phyloP scores from a whole-genome alignment of 2,797 vertebrate species.

The Artibeus jamaicensis region DNA sequence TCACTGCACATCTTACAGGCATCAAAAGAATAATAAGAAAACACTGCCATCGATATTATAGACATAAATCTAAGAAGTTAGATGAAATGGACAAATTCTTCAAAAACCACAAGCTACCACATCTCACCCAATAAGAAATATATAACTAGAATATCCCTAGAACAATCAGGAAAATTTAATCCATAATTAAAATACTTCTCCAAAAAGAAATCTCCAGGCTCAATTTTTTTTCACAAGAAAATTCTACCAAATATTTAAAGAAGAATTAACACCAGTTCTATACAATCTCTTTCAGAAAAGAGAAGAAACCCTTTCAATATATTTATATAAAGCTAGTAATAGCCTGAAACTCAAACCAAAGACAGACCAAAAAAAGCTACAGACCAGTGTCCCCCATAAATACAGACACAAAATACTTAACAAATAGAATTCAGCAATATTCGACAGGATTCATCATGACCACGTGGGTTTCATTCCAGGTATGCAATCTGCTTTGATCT shows the following conservation, averaged over 20 bases:
- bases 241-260: too few species aligned
- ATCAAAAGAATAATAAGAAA: neutral
- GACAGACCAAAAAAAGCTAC: neutral
- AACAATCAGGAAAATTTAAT: neutral
- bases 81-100: neutral
- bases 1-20: neutral
- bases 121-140: neutral
- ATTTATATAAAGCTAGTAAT: neutral
- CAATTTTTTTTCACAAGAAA: neutral
- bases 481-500: neutral
- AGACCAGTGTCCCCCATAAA: neutral
- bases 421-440: too few species aligned
- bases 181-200: neutral
- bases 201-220: neutral
- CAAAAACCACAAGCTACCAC: neutral
- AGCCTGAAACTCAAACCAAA: neutral
- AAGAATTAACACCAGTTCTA: neutral
- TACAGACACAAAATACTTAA: too few species aligned
- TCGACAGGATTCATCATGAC: neutral
- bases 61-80: neutral
- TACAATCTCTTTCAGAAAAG: neutral
- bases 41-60: neutral
- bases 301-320: neutral
- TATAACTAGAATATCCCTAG: neutral
- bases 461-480: neutral